A percentile compares a stretch with the other conserved stretches of the same genome.
These are phyloP conservation scores for Leucoptera coffeella DNA, from an alignment of 2,888 invertebrate species.

Conservation along the genomic window DNA sequence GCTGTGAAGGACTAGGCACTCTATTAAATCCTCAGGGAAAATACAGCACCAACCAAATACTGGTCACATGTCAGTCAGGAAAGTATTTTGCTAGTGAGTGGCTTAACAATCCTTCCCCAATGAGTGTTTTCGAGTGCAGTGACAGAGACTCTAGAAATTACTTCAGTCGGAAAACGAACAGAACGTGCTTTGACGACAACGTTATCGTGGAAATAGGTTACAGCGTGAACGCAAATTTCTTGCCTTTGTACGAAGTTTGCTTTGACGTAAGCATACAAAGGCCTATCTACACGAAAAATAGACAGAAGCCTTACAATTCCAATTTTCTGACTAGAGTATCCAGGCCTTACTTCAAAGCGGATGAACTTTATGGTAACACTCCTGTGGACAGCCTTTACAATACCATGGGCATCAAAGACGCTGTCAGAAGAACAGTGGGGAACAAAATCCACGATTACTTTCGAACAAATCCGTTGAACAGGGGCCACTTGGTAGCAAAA, in stretches of 20 bases:
- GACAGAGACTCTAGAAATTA: constrained; percentile 19
- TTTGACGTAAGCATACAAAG: constrained; percentile 20
- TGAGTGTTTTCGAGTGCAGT: constrained; percentile 18
- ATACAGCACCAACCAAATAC: constrained; percentile 12
- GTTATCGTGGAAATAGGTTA: constrained; percentile 32
- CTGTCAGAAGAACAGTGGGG: constrained; percentile 10
- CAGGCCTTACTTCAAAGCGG: constrained; percentile 25
- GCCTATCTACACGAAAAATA: constrained; percentile 28
- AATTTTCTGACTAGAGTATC: constrained; percentile 26
- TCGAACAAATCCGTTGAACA: constrained; percentile 29
- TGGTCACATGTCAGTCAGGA: constrained; percentile 20
- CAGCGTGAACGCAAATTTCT: constrained; percentile 15
- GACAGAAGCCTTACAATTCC: constrained; percentile 32
- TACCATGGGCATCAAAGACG: constrained; percentile 18
- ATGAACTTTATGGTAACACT: constrained; percentile 15
- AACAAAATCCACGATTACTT: constrained; percentile 23
- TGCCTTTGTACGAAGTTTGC: constrained; percentile 31
- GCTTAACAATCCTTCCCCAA: constrained; percentile 17
- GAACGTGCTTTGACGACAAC: constrained; percentile 21
- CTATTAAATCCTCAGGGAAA: constrained; percentile 19
- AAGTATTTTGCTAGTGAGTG: constrained; percentile 25
- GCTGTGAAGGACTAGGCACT: constrained; percentile 19
- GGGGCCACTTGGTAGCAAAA: constrained; percentile 61
- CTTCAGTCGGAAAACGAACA: constrained; percentile 16
- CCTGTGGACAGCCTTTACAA: constrained; percentile 25